These are phyloP conservation scores for Synanthedon vespiformis DNA, from an alignment of 2,888 invertebrate genomes.

Conservation along the genomic window DNA sequence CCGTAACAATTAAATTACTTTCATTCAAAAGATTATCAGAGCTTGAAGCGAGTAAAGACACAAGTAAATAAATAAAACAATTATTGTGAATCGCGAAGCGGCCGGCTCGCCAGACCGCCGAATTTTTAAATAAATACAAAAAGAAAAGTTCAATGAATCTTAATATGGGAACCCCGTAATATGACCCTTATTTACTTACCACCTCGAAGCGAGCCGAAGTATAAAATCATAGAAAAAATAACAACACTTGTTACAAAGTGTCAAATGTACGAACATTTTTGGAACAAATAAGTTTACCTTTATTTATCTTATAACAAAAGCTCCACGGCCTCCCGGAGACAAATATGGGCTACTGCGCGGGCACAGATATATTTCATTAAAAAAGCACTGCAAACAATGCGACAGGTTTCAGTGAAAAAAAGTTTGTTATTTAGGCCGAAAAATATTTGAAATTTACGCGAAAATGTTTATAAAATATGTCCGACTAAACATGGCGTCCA, in stretches of 20 bases:
- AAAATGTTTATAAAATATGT: constrained; percentile 81
- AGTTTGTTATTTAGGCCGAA: constrained; percentile 58
- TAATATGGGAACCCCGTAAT: constrained; percentile 27
- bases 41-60: too few relatives aligned
- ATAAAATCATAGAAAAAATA: constrained; percentile 56
- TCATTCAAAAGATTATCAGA: too few relatives aligned
- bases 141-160: constrained; percentile 48
- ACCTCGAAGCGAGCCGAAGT: constrained; percentile 17
- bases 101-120: constrained; percentile 27
- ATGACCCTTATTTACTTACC: constrained; percentile 47
- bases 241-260: constrained; percentile 65
- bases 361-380: constrained; percentile 48
- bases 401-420: constrained; percentile 62
- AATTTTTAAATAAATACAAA: constrained; percentile 55
- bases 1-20: too few relatives aligned
- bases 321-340: constrained; percentile 60
- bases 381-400: constrained; percentile 46
- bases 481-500: constrained; percentile 80
- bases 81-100: constrained; percentile 17
- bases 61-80: too few relatives aligned
- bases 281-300: constrained; percentile 62
- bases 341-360: constrained; percentile 57
- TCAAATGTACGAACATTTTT: constrained; percentile 62
- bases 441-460: constrained; percentile 72
- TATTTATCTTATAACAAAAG: constrained; percentile 69